Conservation (phyloP, 2,888 invertebrate species). For the Euzophera pinguis region DNA sequence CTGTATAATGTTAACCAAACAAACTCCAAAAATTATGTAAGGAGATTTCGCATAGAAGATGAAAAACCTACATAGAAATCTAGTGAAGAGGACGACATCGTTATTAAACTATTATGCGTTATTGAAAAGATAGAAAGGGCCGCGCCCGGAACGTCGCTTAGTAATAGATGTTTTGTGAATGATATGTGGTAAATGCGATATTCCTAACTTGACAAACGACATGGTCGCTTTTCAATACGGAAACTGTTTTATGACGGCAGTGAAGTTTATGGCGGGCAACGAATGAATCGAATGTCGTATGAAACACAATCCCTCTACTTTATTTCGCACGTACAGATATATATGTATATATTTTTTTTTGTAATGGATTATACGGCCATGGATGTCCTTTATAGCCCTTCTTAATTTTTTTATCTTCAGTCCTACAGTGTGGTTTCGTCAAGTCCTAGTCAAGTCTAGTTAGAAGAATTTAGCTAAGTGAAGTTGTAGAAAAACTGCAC, state of each 20-base stretch:
- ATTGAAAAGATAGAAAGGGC: slow-evolving; percentile 19
- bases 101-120: neutral
- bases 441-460: too few species aligned
- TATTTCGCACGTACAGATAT: neutral
- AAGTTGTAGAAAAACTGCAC: too few species aligned
- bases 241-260: slow-evolving; percentile 6
- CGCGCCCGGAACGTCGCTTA: slow-evolving; percentile 34
- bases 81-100: neutral
- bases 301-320: neutral
- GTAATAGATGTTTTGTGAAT: neutral
- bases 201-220: slow-evolving; percentile 9
- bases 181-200: slow-evolving; percentile 7
- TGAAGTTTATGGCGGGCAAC: slow-evolving; percentile 2
- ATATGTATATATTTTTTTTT: too few species aligned
- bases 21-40: too few species aligned
- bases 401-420: too few species aligned
- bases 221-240: slow-evolving; percentile 10
- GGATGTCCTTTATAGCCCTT: too few species aligned
- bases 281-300: neutral
- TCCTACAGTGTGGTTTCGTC: too few species aligned
- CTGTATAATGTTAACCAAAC: too few species aligned
- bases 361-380: too few species aligned
- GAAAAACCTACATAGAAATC: neutral
- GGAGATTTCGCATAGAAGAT: neutral
- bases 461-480: too few species aligned